A percentile compares a stretch with the other conserved stretches of the same genome.
Evolutionary conservation across 2,113 vertebrate genomes (phyloP).

Genomic region (mouse (Mus musculus)): DNA sequence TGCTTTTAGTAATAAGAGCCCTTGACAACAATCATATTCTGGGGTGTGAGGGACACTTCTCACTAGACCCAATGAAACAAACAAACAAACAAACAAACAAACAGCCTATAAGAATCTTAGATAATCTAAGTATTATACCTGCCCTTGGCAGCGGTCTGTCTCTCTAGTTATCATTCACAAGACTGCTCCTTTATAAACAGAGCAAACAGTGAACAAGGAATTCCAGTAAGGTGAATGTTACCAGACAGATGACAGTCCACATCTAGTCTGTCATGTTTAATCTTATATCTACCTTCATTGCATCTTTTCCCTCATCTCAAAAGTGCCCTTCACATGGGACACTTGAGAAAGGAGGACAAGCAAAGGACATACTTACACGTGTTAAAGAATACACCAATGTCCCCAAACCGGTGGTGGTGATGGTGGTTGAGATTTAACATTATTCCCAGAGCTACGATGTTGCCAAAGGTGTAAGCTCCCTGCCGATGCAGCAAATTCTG

Average conservation of each 20-base stretch:
- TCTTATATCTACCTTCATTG: conserved; percentile 76
- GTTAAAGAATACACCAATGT: neutral
- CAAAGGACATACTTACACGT: neutral
- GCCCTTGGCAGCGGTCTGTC: neutral
- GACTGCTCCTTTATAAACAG: fast-evolving
- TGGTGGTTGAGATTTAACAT: neutral
- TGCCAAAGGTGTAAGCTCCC: fast-evolving
- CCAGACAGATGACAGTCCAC: conserved; percentile 66
- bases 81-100: neutral
- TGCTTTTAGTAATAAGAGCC: neutral
- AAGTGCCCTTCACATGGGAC: conserved; percentile 80
- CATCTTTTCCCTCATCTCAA: conserved; percentile 76
- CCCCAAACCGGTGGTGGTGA: neutral
- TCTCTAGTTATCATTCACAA: neutral
- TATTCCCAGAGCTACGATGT: fast-evolving
- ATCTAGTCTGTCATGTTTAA: conserved; percentile 83
- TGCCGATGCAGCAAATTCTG: fast-evolving
- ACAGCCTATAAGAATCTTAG: neutral
- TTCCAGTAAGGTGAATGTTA: neutral
- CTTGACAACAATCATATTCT: neutral
- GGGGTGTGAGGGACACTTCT: neutral
- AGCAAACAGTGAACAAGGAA: neutral
- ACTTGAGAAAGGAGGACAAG: neutral
- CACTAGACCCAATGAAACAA: neutral
- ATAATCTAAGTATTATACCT: neutral